Percentiles rank a stretch among this genome's conserved stretches.
These are phyloP conservation scores for Orthonychiurus folsomi DNA, from an alignment of 2,888 invertebrate genomes.

Conservation along the genomic window DNA sequence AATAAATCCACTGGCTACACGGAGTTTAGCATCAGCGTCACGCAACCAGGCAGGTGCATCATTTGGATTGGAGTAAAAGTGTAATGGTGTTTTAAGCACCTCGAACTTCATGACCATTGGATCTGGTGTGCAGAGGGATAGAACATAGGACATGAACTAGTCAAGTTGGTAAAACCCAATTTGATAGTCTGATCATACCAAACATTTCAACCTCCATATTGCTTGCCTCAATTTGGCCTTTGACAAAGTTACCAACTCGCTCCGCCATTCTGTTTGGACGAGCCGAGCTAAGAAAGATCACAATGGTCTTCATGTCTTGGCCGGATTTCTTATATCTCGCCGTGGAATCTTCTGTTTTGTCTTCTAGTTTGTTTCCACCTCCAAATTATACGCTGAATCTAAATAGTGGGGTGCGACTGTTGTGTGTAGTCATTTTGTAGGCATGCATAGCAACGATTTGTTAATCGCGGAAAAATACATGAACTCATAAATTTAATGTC, in stretches of 20 bases:
- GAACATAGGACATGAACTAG: not conserved
- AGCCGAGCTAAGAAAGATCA: slow-evolving; percentile 41
- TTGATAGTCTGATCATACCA: slow-evolving; percentile 36
- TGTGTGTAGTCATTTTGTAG: no score
- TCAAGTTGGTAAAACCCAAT: not conserved
- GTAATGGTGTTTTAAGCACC: slow-evolving; percentile 41
- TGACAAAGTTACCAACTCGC: slow-evolving; percentile 42
- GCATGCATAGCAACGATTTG: no score
- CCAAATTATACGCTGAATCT: no score
- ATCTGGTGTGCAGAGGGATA: slow-evolving; percentile 41
- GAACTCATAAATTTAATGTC: no score
- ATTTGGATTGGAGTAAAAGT: slow-evolving; percentile 40
- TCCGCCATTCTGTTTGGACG: slow-evolving; percentile 41
- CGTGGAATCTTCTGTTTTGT: no score
- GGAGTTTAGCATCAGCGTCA: slow-evolving; percentile 40
- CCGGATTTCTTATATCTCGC: no score
- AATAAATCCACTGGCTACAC: slow-evolving; percentile 45
- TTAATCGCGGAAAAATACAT: no score
- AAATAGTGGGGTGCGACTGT: no score
- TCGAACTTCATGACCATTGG: slow-evolving; percentile 44
- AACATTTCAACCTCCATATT: slow-evolving; percentile 41
- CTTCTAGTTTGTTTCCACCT: no score
- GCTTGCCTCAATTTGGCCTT: slow-evolving; percentile 38
- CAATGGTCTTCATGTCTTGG: slow-evolving; percentile 35
- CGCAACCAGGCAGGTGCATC: slow-evolving; percentile 42